These are phyloP conservation scores for Lycopodina hypogea DNA, from an alignment of 37 sponge, comb jelly and placozoan genomes.

Conservation along the genomic window DNA sequence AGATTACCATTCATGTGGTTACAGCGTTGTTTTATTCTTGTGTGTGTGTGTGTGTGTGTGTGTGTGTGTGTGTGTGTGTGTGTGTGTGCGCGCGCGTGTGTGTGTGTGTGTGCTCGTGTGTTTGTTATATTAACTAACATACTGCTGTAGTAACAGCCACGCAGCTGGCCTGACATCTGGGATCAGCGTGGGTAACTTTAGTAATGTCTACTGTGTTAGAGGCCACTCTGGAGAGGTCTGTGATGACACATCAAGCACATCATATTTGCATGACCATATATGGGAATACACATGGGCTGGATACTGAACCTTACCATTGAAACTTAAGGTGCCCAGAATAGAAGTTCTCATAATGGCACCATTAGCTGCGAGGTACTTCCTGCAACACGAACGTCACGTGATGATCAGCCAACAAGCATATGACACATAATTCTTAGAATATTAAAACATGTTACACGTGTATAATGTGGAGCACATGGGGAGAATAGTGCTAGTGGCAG, in stretches of 20 bases:
- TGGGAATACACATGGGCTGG: background rate
- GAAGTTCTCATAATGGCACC: constrained; percentile 91
- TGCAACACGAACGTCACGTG: no score
- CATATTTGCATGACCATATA: background rate
- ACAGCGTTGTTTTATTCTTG: no score
- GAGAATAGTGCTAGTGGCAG: no score
- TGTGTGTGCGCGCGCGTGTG: no score
- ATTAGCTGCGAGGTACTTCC: constrained; percentile 84
- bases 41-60: no score
- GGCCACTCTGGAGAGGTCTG: constrained; percentile 71
- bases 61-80: no score
- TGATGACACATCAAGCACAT: background rate
- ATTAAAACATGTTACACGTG: no score
- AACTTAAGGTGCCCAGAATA: constrained; percentile 70
- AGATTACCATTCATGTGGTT: no score
- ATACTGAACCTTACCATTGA: constrained; percentile 55
- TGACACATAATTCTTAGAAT: no score
- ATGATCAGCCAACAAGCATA: no score
- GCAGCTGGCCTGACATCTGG: constrained; percentile 87
- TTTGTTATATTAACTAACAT: constrained; percentile 14
- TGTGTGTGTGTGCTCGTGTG: no score
- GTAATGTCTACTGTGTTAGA: constrained; percentile 66
- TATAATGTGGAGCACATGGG: no score
- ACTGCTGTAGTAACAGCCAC: constrained; percentile 86
- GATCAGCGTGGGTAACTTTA: constrained; percentile 83